Conservation (phyloP, 2,113 vertebrate species). For the Rana temporaria region DNA sequence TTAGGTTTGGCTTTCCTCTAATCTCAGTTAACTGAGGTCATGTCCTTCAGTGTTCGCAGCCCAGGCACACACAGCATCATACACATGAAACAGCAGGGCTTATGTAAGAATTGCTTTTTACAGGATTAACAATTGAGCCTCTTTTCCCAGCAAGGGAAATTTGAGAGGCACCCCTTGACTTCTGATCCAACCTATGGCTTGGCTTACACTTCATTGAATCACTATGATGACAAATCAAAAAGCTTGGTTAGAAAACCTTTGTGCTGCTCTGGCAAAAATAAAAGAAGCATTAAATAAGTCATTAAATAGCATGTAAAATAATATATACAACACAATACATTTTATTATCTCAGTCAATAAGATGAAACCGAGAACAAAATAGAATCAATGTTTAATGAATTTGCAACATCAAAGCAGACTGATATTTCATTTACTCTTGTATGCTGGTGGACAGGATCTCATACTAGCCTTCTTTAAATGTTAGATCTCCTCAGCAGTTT, state of each 20-base stretch:
- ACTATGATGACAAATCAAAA: background rate
- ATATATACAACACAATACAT: too few relatives aligned
- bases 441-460: too few relatives aligned
- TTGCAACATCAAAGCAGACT: too few relatives aligned
- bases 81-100: background rate
- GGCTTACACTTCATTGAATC: background rate
- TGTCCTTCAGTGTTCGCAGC: background rate
- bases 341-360: too few relatives aligned
- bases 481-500: too few relatives aligned
- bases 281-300: too few relatives aligned
- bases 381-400: too few relatives aligned
- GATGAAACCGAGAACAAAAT: too few relatives aligned
- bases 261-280: too few relatives aligned
- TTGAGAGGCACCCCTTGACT: background rate
- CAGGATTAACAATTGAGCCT: slow-evolving; percentile 4
- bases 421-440: too few relatives aligned
- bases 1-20: slow-evolving; percentile 16
- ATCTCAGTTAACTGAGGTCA: slow-evolving; percentile 18
- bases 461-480: too few relatives aligned
- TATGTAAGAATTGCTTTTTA: slow-evolving; percentile 15
- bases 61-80: background rate
- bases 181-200: background rate
- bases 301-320: too few relatives aligned
- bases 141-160: slow-evolving; percentile 3
- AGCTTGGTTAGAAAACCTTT: background rate